Evolutionary conservation across 2,888 invertebrate genomes (phyloP).

Genomic region (Erynnis tages): DNA sequence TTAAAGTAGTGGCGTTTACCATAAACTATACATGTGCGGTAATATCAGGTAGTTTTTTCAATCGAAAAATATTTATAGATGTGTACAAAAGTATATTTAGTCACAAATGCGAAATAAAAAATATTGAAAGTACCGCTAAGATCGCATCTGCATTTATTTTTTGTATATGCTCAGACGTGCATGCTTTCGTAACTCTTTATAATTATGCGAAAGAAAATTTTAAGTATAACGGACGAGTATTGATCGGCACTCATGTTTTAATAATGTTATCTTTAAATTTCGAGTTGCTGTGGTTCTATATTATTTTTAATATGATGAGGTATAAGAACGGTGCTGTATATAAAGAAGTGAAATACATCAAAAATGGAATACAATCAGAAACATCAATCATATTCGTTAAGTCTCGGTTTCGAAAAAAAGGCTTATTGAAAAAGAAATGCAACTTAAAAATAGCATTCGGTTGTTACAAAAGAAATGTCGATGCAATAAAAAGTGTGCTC

Average conservation of each 20-base stretch:
- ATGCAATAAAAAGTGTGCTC: not conserved
- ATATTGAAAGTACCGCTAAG: not conserved
- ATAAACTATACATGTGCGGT: too few relatives aligned
- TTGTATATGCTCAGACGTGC: not conserved
- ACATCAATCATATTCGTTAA: too few relatives aligned
- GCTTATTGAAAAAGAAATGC: too few relatives aligned
- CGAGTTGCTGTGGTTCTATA: constrained; percentile 2
- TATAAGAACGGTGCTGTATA: not conserved
- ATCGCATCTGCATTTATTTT: not conserved
- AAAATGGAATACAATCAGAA: not conserved
- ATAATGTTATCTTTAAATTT: not conserved
- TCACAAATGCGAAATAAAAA: not conserved
- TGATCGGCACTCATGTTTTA: too few relatives aligned
- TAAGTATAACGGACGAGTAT: too few relatives aligned
- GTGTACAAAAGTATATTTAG: not conserved
- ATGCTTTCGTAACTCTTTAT: not conserved
- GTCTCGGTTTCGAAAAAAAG: too few relatives aligned
- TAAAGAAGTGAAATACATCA: not conserved
- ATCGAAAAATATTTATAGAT: too few relatives aligned
- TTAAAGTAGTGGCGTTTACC: too few relatives aligned
- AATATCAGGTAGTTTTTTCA: too few relatives aligned
- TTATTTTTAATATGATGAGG: constrained; percentile 1
- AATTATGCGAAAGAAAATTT: not conserved
- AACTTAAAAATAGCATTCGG: not conserved
- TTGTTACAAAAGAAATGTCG: not conserved